These are phyloP conservation scores for Hippocampus zosterae DNA, from an alignment of 2,113 vertebrate genomes.

Conservation along the genomic window DNA sequence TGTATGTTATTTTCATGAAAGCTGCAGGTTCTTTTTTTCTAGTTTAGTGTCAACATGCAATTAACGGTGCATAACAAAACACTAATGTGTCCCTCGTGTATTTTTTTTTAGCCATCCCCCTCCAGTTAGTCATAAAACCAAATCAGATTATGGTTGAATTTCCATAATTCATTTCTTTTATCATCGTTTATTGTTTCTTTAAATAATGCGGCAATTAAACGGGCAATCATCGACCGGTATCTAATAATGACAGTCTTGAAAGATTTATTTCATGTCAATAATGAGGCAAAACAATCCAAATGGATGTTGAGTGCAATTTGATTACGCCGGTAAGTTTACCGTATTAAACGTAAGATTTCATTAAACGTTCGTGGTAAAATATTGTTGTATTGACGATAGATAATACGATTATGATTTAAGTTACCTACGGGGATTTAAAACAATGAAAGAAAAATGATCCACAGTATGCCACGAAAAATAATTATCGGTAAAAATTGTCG, in stretches of 20 bases:
- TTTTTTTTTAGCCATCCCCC: slow-evolving; percentile 2
- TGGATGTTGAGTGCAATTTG: neutral
- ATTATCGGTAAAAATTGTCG: neutral
- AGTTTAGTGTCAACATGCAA: slow-evolving; percentile 25
- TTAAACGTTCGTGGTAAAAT: too few relatives aligned
- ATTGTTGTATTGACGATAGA: too few relatives aligned
- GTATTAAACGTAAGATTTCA: too few relatives aligned
- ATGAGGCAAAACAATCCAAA: neutral
- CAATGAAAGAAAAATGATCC: neutral
- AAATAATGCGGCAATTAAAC: neutral
- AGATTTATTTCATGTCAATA: neutral
- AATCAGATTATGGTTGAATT: slow-evolving; percentile 52
- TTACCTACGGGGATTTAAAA: too few relatives aligned
- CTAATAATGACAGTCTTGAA: neutral
- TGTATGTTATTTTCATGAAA: neutral
- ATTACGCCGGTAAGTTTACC: neutral
- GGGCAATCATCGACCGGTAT: neutral
- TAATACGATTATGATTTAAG: too few relatives aligned
- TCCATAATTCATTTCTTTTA: slow-evolving; percentile 55
- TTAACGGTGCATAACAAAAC: slow-evolving; percentile 26
- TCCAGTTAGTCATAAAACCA: slow-evolving; percentile 33
- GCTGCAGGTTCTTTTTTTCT: neutral
- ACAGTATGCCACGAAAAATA: neutral
- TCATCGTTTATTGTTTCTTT: neutral
- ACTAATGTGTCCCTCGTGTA: slow-evolving; percentile 34